Conservation (phyloP, 1,140 invertebrate species). For the Pentalonia nigronervosa region DNA sequence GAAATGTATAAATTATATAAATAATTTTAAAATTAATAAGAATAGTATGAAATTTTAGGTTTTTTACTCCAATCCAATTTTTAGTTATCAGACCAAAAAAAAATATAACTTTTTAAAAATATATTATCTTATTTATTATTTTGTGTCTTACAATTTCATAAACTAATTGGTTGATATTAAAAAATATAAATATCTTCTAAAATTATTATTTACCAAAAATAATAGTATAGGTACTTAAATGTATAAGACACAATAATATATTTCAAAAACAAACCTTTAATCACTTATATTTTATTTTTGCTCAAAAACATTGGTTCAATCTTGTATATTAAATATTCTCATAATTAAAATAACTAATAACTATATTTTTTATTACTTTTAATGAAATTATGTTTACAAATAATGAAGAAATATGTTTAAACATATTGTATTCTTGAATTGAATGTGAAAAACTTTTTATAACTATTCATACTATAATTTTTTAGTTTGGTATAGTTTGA, state of each 20-base stretch:
- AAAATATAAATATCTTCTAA: not conserved
- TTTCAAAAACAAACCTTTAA: not conserved
- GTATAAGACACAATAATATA: not conserved
- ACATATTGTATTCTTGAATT: not conserved
- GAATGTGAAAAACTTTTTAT: not conserved
- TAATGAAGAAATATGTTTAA: not conserved
- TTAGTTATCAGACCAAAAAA: not conserved
- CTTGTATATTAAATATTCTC: not conserved
- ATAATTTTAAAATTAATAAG: constrained; percentile 27
- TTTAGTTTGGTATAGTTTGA: not conserved
- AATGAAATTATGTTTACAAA: not conserved
- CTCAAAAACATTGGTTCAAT: not conserved
- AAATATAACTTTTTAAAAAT: not conserved
- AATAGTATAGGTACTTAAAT: not conserved
- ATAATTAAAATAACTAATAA: not conserved
- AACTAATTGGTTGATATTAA: not conserved
- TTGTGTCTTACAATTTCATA: not conserved
- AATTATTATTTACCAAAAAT: not conserved
- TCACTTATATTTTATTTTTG: not conserved
- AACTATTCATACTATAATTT: not conserved
- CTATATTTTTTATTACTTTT: not conserved
- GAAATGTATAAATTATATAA: not conserved
- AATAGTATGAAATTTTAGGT: not conserved
- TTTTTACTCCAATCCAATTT: not conserved
- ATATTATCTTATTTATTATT: not conserved